Evolutionary conservation across 2,797 vertebrate genomes (phyloP).

Genomic region (Limosa lapponica): DNA sequence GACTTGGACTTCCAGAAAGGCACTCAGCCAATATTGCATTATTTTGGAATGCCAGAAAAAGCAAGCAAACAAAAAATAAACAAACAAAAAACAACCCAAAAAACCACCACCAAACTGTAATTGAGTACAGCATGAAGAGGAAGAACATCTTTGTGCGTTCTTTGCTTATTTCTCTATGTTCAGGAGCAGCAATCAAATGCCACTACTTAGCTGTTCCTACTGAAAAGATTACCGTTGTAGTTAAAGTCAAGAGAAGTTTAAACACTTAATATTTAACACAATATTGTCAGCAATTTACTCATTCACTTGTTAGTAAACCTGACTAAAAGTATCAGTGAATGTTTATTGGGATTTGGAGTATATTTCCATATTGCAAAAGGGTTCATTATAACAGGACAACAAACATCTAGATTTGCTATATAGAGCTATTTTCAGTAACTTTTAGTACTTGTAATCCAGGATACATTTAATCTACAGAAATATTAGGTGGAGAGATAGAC

Average conservation of each 20-base stretch:
- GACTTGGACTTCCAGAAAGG: not conserved
- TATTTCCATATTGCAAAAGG: not conserved
- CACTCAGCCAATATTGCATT: not conserved
- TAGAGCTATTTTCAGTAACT: not conserved
- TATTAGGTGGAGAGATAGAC: not conserved
- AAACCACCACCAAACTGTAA: not conserved
- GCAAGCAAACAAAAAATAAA: not conserved
- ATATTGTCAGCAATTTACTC: not conserved
- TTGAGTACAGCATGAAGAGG: not conserved
- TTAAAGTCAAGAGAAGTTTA: not conserved
- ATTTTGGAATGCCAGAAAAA: not conserved
- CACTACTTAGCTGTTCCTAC: not conserved
- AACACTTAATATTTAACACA: not conserved
- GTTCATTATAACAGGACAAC: not conserved
- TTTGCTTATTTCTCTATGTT: not conserved
- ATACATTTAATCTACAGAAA: not conserved
- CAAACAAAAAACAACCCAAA: not conserved
- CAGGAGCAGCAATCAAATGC: not conserved
- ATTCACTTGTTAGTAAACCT: not conserved
- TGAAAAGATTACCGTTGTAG: not conserved
- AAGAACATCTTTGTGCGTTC: not conserved
- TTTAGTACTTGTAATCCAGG: not conserved
- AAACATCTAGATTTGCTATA: not conserved
- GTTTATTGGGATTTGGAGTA: not conserved
- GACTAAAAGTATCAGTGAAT: not conserved